phyloP scores from a whole-genome alignment of 2,113 vertebrate genomes.

The Martes martes region DNA sequence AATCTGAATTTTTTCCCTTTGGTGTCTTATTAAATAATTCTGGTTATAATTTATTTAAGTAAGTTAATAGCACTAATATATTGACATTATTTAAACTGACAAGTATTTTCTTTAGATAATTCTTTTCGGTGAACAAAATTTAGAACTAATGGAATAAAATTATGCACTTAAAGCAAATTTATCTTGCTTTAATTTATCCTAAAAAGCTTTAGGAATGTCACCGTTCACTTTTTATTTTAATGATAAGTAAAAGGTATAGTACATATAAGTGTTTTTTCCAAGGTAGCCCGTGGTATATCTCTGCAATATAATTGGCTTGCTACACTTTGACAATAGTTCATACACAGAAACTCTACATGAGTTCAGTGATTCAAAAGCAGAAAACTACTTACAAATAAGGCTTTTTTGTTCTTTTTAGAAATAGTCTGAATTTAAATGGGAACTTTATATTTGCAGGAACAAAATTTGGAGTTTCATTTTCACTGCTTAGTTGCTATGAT shows the following conservation, averaged over 20 bases:
- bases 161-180: conserved; percentile 69
- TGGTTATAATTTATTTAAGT: conserved; percentile 56
- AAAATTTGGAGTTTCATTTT: conserved; percentile 57
- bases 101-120: conserved; percentile 7
- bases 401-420: conserved; percentile 59
- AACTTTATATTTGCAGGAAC: conserved; percentile 39
- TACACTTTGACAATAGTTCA: conserved; percentile 23
- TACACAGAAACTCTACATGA: conserved; percentile 59
- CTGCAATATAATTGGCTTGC: neutral
- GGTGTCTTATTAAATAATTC: conserved; percentile 45
- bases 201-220: conserved; percentile 58
- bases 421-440: conserved; percentile 43
- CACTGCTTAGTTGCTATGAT: neutral
- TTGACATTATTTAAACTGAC: conserved; percentile 47
- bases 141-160: conserved; percentile 73
- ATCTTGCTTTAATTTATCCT: conserved; percentile 52
- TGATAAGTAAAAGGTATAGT: conserved; percentile 52
- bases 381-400: conserved; percentile 41
- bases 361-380: conserved; percentile 63
- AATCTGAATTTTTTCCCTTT: conserved; percentile 8
- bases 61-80: conserved; percentile 41
- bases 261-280: neutral
- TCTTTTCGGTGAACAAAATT: conserved; percentile 70
- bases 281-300: conserved; percentile 37
- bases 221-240: conserved; percentile 66